phyloP scores from a whole-genome alignment of 2,113 vertebrate species.

The Corythaeola cristata region DNA sequence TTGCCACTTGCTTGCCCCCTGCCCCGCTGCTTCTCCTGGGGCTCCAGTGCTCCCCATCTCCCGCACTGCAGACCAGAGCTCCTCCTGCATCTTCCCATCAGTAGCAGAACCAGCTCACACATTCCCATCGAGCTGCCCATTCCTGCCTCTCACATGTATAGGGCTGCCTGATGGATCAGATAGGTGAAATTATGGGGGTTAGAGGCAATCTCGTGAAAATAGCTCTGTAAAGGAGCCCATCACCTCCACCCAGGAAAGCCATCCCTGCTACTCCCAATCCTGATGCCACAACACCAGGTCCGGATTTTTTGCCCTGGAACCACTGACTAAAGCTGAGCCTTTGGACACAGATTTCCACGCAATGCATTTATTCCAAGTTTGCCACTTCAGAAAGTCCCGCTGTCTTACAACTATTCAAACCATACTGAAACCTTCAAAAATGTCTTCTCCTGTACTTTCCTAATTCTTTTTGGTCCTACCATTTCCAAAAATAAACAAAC shows the following conservation, averaged over 20 bases:
- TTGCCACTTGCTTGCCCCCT: accelerated
- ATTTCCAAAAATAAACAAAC: not conserved
- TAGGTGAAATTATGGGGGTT: not conserved
- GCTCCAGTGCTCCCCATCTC: not conserved
- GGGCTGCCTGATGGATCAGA: not conserved
- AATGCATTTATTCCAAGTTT: not conserved
- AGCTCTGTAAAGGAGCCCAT: not conserved
- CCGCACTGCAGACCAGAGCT: not conserved
- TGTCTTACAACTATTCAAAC: not conserved
- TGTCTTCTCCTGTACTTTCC: not conserved
- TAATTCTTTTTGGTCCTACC: not conserved
- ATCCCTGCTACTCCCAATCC: not conserved
- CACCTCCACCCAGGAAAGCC: not conserved
- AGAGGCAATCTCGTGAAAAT: not conserved
- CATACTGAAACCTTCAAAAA: not conserved
- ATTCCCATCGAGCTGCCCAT: accelerated
- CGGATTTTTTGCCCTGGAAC: not conserved
- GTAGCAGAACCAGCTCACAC: not conserved
- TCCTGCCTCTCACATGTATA: not conserved
- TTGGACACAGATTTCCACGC: accelerated
- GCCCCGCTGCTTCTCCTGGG: not conserved
- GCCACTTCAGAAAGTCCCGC: not conserved
- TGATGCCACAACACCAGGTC: not conserved
- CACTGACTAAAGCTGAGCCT: not conserved
- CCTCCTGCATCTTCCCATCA: not conserved